Conservation (phyloP, 2,113 vertebrate genomes). For the Nestor notabilis region DNA sequence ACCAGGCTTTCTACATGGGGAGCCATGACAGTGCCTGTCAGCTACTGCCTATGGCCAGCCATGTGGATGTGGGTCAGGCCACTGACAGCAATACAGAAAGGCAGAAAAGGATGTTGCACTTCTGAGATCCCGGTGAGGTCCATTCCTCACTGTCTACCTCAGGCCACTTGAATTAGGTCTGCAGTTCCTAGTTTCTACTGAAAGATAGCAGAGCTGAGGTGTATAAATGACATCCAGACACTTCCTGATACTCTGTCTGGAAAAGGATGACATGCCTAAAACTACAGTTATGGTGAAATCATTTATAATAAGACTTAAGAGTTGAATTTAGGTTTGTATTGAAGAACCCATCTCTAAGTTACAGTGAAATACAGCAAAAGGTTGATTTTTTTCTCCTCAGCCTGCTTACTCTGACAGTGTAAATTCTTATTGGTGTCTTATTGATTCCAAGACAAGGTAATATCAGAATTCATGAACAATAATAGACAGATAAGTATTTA, state of each 20-base stretch:
- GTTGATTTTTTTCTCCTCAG: neutral
- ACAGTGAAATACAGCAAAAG: neutral
- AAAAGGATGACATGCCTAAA: neutral
- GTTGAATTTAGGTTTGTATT: neutral
- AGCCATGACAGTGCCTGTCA: neutral
- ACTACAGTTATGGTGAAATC: neutral
- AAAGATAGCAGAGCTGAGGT: neutral
- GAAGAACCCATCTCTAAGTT: neutral
- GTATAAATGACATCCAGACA: neutral
- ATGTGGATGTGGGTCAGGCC: fast-evolving
- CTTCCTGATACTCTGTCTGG: neutral
- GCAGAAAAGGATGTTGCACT: fast-evolving
- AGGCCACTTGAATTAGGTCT: neutral
- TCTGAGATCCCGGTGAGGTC: neutral
- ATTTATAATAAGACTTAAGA: neutral
- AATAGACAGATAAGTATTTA: neutral
- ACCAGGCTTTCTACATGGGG: fast-evolving
- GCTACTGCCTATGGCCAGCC: fast-evolving
- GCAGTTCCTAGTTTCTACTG: neutral
- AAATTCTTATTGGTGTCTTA: neutral
- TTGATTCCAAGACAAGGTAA: neutral
- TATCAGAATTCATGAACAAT: neutral
- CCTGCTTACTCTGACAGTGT: neutral
- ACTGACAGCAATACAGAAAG: fast-evolving
- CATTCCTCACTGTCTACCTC: neutral